Percentiles rank a stretch among this genome's conserved stretches.
Conservation (phyloP, 2,797 vertebrate species). For the Tadarida brasiliensis region DNA sequence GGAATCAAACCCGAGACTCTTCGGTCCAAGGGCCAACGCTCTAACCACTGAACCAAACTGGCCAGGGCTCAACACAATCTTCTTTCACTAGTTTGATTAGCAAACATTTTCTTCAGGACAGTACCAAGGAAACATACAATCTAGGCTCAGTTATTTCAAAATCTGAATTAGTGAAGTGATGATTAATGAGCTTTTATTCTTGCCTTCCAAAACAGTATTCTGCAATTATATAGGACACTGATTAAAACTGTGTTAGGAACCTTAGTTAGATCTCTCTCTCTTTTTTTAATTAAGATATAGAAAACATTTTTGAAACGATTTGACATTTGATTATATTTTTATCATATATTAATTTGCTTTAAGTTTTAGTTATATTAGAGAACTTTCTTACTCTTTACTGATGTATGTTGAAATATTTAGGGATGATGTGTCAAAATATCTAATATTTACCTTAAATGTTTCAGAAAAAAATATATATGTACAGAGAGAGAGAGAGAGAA, state of each 20-base stretch:
- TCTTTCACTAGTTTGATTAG: not conserved
- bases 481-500: not conserved
- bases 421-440: not conserved
- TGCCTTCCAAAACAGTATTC: not conserved
- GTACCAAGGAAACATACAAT: not conserved
- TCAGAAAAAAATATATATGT: not conserved
- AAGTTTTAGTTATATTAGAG: conserved; percentile 10
- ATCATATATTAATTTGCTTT: not conserved
- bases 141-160: not conserved
- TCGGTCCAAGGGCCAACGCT: too few relatives aligned
- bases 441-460: conserved; percentile 35
- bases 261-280: not conserved
- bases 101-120: conserved; percentile 36
- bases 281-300: not conserved
- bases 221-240: not conserved
- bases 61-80: not conserved
- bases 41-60: too few relatives aligned
- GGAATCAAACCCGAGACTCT: too few relatives aligned
- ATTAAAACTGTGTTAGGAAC: conserved; percentile 39
- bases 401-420: not conserved
- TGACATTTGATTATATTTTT: not conserved
- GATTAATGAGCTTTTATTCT: not conserved
- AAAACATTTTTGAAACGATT: not conserved
- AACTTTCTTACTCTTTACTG: not conserved
- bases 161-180: not conserved